Evolutionary conservation across 1,140 invertebrate genomes (phyloP).

Genomic region (Sarcophaga peregrina): DNA sequence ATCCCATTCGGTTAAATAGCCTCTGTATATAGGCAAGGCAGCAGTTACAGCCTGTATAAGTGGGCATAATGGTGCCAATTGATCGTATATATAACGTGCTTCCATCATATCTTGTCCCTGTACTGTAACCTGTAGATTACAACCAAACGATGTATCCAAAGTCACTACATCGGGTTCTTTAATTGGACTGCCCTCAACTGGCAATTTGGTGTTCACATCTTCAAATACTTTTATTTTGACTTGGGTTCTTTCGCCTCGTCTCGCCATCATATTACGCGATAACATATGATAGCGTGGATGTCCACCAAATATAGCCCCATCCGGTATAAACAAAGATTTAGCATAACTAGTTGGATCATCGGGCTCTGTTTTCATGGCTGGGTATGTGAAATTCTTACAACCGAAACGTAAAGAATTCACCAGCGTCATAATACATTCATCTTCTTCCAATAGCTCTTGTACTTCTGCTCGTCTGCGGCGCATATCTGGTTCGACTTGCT

Average conservation of each 20-base stretch:
- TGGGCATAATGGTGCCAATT: constrained; percentile 95
- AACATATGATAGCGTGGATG: constrained; percentile 97
- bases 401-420: constrained; percentile 95
- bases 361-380: constrained; percentile 77
- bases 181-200: constrained; percentile 77
- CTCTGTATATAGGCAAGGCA: constrained; percentile 93
- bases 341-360: constrained; percentile 76
- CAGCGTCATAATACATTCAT: constrained; percentile 89
- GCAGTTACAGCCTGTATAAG: constrained; percentile 97
- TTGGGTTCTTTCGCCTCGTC: constrained; percentile 93
- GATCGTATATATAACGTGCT: constrained; percentile 95
- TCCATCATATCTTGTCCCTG: constrained; percentile 94
- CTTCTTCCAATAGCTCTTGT: constrained; percentile 76
- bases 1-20: constrained; percentile 93
- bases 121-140: constrained; percentile 93
- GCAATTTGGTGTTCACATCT: constrained; percentile 88
- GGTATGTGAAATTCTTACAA: constrained; percentile 87
- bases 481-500: constrained; percentile 99
- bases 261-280: constrained; percentile 90
- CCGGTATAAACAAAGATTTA: constrained; percentile 93
- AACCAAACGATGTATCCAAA: constrained; percentile 99
- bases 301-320: constrained; percentile 91
- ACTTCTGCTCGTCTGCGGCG: constrained; percentile 88
- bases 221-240: constrained; percentile 96
- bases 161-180: constrained; percentile 87